Evolutionary conservation across 2,888 invertebrate genomes (phyloP).

Genomic region (Sinotaia quadrata): DNA sequence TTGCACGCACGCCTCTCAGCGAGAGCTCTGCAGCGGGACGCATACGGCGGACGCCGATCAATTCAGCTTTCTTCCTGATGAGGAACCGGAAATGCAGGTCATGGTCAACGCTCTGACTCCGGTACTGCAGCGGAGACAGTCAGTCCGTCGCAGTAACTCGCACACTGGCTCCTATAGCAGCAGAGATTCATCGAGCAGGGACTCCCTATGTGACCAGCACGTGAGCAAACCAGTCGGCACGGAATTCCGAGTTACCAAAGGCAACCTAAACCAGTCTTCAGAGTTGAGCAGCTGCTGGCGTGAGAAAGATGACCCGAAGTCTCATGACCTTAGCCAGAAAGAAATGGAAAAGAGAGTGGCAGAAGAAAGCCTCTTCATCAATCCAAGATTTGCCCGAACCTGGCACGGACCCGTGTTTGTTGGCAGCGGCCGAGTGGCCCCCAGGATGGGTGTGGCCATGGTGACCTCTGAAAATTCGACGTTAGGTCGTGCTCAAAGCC

Average conservation of each 20-base stretch:
- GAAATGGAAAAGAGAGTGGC: neutral
- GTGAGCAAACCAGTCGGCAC: neutral
- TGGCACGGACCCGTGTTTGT: conserved; percentile 54
- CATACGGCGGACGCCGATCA: neutral
- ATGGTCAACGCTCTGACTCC: conserved; percentile 60
- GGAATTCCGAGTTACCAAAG: neutral
- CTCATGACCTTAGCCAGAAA: neutral
- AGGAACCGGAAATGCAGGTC: conserved; percentile 58
- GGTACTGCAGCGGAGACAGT: conserved; percentile 50
- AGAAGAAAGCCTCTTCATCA: conserved; percentile 44
- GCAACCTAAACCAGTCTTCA: neutral
- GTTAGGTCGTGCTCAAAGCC: conserved; percentile 4
- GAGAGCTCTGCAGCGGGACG: too few relatives aligned
- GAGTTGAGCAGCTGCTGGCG: neutral
- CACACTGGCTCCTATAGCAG: conserved; percentile 31
- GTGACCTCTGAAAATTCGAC: conserved; percentile 28
- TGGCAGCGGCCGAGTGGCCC: conserved; percentile 19
- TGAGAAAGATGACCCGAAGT: neutral
- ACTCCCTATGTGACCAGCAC: neutral
- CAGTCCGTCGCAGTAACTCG: conserved; percentile 35
- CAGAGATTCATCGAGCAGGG: neutral
- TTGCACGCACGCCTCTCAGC: too few relatives aligned
- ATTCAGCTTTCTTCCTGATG: conserved; percentile 39
- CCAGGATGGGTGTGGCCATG: conserved; percentile 38
- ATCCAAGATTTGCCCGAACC: conserved; percentile 54